Evolutionary conservation across 2,888 invertebrate genomes (phyloP).

Genomic region (Eurytoma adleriae): DNA sequence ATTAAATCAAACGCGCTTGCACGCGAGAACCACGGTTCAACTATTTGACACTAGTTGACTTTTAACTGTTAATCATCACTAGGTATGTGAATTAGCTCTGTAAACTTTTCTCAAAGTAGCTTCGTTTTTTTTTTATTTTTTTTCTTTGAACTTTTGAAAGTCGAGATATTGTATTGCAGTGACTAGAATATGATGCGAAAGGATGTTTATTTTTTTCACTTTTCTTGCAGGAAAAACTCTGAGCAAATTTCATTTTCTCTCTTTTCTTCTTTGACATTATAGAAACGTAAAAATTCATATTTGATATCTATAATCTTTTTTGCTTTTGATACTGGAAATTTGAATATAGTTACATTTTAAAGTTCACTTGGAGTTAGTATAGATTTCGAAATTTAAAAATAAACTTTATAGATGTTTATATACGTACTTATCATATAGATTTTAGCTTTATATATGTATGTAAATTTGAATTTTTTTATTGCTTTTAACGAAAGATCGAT

Average conservation of each 20-base stretch:
- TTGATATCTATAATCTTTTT: conserved; percentile 9
- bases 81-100: conserved; percentile 17
- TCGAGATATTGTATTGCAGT: conserved; percentile 51
- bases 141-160: conserved; percentile 52
- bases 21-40: conserved; percentile 5
- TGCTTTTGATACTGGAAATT: conserved; percentile 13
- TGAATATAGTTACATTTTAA: neutral
- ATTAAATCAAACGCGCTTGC: neutral
- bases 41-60: conserved; percentile 13
- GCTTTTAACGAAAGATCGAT: conserved; percentile 8
- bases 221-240: conserved; percentile 8
- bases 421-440: neutral
- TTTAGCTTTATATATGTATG: neutral
- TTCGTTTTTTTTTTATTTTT: conserved; percentile 42
- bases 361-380: neutral
- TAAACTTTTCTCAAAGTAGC: neutral
- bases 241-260: conserved; percentile 9
- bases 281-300: conserved; percentile 20
- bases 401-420: conserved; percentile 10
- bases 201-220: conserved; percentile 32
- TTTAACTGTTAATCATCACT: too few species aligned
- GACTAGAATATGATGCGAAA: conserved; percentile 58
- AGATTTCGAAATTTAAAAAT: conserved; percentile 14
- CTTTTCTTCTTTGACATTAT: conserved; percentile 10
- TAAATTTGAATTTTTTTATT: conserved; percentile 13